A percentile compares a stretch with the other conserved stretches of the same genome.
Evolutionary conservation across 1,140 invertebrate genomes (phyloP).

Genomic region (Nomia melanderi): DNA sequence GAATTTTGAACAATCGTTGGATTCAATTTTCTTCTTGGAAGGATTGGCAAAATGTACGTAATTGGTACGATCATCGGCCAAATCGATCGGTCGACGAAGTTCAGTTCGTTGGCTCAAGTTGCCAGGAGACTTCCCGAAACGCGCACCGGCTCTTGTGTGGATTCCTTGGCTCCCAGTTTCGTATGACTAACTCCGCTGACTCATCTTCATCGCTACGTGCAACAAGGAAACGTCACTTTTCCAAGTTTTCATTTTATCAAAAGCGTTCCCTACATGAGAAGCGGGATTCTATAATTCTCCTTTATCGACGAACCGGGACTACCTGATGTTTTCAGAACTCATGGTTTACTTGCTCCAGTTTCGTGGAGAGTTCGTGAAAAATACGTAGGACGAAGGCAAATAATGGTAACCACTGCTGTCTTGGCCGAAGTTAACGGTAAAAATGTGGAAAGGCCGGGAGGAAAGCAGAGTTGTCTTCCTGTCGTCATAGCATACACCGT

Average conservation of each 20-base stretch:
- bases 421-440: slow-evolving; percentile 51
- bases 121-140: slow-evolving; percentile 66
- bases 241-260: slow-evolving; percentile 6
- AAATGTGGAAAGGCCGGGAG: slow-evolving; percentile 57
- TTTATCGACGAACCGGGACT: no score
- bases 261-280: neutral
- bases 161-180: slow-evolving; percentile 65
- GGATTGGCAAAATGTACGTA: slow-evolving; percentile 45
- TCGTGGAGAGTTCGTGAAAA: neutral
- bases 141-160: slow-evolving; percentile 66
- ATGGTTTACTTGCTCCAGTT: neutral
- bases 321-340: no score
- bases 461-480: slow-evolving; percentile 48
- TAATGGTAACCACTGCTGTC: slow-evolving; percentile 25
- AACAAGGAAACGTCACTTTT: slow-evolving; percentile 25
- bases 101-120: slow-evolving; percentile 52
- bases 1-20: neutral
- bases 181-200: slow-evolving; percentile 66
- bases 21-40: slow-evolving; percentile 35
- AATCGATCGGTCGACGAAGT: slow-evolving; percentile 54
- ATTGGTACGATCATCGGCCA: slow-evolving; percentile 49
- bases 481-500: slow-evolving; percentile 41
- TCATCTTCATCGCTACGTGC: slow-evolving; percentile 46
- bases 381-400: slow-evolving; percentile 40
- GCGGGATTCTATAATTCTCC: no score